Conservation (phyloP, 2,888 invertebrate species). For the Digitonthophagus gazella region DNA sequence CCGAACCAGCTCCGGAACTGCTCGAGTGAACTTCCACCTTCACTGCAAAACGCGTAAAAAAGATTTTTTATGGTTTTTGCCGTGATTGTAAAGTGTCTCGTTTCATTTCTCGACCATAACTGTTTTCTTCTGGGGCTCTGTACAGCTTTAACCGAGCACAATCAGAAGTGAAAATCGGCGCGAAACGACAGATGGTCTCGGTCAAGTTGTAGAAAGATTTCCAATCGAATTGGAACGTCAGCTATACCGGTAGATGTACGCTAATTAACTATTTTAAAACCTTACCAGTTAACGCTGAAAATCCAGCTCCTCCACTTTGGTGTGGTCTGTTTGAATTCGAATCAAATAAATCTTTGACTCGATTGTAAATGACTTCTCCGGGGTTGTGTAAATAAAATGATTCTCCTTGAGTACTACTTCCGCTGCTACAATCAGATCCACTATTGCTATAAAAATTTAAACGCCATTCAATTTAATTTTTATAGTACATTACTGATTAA, state of each 20-base stretch:
- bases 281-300: conserved; percentile 51
- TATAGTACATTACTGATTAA: no score
- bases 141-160: background rate
- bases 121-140: background rate
- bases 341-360: conserved; percentile 78
- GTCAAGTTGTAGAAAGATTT: background rate
- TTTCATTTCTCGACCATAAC: background rate
- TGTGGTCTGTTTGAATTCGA: conserved; percentile 36
- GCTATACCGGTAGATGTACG: background rate
- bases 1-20: conserved; percentile 63
- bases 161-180: background rate
- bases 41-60: conserved; percentile 54
- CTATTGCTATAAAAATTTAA: conserved; percentile 40
- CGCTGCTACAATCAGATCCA: conserved; percentile 47
- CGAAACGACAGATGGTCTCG: background rate
- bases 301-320: conserved; percentile 37
- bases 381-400: conserved; percentile 85
- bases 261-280: background rate
- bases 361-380: conserved; percentile 76
- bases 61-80: background rate
- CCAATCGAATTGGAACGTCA: background rate
- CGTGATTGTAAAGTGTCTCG: no score
- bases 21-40: conserved; percentile 86
- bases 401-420: conserved; percentile 59
- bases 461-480: no score